These are phyloP conservation scores for Iguana delicatissima DNA, from an alignment of 2,797 vertebrate species.

Conservation along the genomic window DNA sequence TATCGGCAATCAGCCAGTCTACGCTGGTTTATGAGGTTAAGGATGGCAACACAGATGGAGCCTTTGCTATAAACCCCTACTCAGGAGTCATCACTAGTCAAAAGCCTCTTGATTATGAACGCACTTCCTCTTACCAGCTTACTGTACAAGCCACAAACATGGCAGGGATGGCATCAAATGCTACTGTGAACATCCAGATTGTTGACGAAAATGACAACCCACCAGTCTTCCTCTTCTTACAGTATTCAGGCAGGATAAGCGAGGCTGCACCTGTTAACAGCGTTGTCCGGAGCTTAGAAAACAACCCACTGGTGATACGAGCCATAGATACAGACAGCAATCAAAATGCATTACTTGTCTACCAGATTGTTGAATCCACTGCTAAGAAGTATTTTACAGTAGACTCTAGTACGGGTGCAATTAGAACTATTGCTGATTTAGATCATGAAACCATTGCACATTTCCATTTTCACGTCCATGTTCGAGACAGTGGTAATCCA, in stretches of 20 bases:
- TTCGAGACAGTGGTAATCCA: constrained; percentile 92
- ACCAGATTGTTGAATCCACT: constrained; percentile 95
- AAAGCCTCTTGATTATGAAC: constrained; percentile 90
- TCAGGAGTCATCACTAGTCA: constrained; percentile 94
- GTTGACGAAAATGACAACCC: constrained; percentile 95
- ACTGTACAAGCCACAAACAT: constrained; percentile 93
- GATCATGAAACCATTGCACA: constrained; percentile 91
- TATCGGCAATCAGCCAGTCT: constrained; percentile 93
- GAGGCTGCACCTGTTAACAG: constrained; percentile 94
- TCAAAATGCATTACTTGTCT: constrained; percentile 93
- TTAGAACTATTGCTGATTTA: constrained; percentile 92
- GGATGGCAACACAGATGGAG: constrained; percentile 85
- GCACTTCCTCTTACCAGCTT: constrained; percentile 84
- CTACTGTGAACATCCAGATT: constrained; percentile 88
- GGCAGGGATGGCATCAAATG: constrained; percentile 95
- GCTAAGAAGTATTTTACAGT: constrained; percentile 95
- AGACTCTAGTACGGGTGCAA: constrained; percentile 95
- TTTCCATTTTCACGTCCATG: constrained; percentile 94
- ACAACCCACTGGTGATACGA: constrained; percentile 91
- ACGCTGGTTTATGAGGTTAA: constrained; percentile 93
- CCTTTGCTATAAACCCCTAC: constrained; percentile 94
- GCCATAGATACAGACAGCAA: constrained; percentile 93
- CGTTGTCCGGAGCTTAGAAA: constrained; percentile 85
- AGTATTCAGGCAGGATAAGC: constrained; percentile 91
- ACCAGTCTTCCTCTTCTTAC: constrained; percentile 90